Conservation (phyloP, 2,888 invertebrate genomes). For the Tenthredo notha region DNA sequence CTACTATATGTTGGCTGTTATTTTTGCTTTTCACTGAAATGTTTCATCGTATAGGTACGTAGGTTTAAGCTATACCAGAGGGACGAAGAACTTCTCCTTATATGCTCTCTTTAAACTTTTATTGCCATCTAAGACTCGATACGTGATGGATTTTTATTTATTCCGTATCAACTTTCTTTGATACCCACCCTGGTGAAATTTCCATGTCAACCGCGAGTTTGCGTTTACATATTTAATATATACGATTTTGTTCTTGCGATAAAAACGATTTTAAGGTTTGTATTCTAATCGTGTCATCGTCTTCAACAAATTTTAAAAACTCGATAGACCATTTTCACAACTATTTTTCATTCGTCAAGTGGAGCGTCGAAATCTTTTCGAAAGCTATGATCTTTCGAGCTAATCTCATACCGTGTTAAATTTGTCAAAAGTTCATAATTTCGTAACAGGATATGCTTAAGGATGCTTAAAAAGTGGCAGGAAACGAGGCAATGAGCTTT, state of each 20-base stretch:
- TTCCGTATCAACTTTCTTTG: constrained; percentile 16
- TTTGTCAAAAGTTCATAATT: neutral
- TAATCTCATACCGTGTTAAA: neutral
- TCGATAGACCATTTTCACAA: neutral
- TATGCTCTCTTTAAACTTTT: constrained; percentile 30
- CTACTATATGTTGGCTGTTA: constrained; percentile 22
- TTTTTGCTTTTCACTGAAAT: constrained; percentile 12
- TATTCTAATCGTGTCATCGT: neutral
- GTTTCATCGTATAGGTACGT: constrained; percentile 13
- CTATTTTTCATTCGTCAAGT: neutral
- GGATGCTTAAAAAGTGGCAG: neutral
- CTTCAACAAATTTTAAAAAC: neutral
- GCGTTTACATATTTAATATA: neutral
- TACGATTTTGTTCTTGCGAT: neutral
- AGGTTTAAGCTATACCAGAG: neutral
- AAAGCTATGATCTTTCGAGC: neutral
- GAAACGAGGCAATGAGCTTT: neutral
- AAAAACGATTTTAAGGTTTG: neutral
- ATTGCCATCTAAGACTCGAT: constrained; percentile 14
- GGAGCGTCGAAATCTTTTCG: neutral
- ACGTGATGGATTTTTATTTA: constrained; percentile 36
- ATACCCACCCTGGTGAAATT: neutral
- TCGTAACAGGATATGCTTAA: neutral
- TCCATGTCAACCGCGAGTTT: constrained; percentile 4
- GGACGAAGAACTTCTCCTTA: constrained; percentile 18